Evolutionary conservation across 2,888 invertebrate genomes (phyloP), one percentile per base, ranked within the genome.

Genomic region (Hyposoter dolosus): DNA sequence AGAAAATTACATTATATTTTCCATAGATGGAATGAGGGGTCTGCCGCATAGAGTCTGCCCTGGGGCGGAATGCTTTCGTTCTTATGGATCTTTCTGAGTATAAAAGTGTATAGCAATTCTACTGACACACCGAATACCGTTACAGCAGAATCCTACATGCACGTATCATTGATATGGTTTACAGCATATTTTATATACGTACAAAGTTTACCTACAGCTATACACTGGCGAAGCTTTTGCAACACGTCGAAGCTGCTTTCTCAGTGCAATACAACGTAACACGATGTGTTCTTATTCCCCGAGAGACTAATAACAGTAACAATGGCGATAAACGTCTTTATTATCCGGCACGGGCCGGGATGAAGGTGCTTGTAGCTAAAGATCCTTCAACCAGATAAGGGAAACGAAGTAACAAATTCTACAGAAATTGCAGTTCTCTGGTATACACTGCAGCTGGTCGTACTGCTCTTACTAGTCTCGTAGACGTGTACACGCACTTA

Each of bases 311-410:
- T 87, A 87, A 84, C 78, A 84, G 85, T 87, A 85, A 88, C 85
- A 87, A 82, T 82, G 84, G 82, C 79, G 84, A 88, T 88, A 87
- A 88, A 87, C 77, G 83, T 85, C 84, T 88, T 89, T 89, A 90
- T 85, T 88, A 88, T 88, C 76, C 81, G 71, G 76, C 63, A 84
- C 83, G 79, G 80, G 63, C 45, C 56, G 72, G 17, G 66, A 81
- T 56, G 69, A 69, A 76, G 69, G 69, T 45, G 43, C 15, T 71
- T 60, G 60, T 45, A 71, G 56, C 32, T 45, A 65, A 75, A 72
- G 75, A 82, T 79, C 35, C 66, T 56, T 32, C 72, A 66, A 68
- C 53, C 75, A n/a, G 85, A 87, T 87, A 87, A 83, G 79, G 74
- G 50, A 77, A 88, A 84, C 77, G 84, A 75, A 82, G 84, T 60